phyloP scores from a whole-genome alignment of 2,797 vertebrate genomes.

The Cynodonichthys magdalenae region DNA sequence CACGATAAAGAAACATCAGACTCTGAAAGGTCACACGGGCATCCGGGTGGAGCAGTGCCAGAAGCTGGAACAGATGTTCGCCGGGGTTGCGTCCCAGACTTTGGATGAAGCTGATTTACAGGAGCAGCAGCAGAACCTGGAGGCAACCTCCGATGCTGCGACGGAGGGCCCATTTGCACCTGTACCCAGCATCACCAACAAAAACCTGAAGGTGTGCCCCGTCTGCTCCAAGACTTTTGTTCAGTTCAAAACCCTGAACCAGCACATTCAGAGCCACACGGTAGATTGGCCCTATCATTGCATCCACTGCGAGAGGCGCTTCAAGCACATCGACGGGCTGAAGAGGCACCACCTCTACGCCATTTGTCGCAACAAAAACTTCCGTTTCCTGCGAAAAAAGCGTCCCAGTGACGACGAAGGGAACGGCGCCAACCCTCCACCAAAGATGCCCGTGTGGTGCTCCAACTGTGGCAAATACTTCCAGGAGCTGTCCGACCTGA shows the following conservation, averaged over 20 bases:
- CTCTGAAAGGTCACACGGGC: conserved; percentile 76
- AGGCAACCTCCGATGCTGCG: neutral
- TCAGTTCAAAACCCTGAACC: conserved; percentile 69
- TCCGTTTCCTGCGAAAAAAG: conserved; percentile 59
- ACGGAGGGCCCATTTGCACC: neutral
- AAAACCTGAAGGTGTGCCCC: conserved; percentile 56
- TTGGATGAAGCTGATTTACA: neutral
- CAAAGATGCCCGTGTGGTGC: conserved; percentile 73
- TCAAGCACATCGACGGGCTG: conserved; percentile 77
- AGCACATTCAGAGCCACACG: conserved; percentile 76
- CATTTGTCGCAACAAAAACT: conserved; percentile 72
- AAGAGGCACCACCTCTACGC: conserved; percentile 79
- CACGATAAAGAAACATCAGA: conserved; percentile 79
- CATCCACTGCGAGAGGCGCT: conserved; percentile 74
- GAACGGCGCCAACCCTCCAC: neutral
- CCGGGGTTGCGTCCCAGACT: conserved; percentile 51
- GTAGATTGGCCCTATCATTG: conserved; percentile 76
- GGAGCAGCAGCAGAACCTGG: neutral
- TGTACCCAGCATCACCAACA: conserved; percentile 25
- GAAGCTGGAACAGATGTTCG: conserved; percentile 71
- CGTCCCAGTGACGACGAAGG: conserved; percentile 29
- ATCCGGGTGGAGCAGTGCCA: conserved; percentile 70
- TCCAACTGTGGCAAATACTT: conserved; percentile 78
- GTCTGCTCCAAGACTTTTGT: conserved; percentile 68
- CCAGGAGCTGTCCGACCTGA: conserved; percentile 59